phyloP scores from a whole-genome alignment of 1,140 invertebrate genomes.

The Schlechtendalia chinensis region DNA sequence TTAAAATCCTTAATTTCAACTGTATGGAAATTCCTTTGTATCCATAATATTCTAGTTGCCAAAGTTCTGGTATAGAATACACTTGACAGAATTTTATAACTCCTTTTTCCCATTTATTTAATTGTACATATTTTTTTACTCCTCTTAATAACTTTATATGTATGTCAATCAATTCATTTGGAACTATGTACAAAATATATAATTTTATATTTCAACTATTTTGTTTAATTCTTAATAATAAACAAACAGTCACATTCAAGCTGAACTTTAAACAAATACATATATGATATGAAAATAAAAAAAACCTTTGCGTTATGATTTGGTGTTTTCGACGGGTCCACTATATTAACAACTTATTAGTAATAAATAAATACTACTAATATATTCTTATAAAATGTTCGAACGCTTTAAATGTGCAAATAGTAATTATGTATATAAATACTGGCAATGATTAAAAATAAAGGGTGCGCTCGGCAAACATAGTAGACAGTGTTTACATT shows the following conservation, averaged over 20 bases:
- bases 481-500: background rate
- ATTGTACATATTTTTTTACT: conserved; percentile 76
- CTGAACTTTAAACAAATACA: no score
- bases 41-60: conserved; percentile 94
- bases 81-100: conserved; percentile 88
- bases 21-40: conserved; percentile 86
- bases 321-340: no score
- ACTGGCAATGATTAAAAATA: background rate
- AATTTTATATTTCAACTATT: background rate
- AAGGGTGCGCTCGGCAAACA: no score
- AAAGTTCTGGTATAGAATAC: conserved; percentile 84
- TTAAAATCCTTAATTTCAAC: conserved; percentile 85
- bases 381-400: background rate
- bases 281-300: no score
- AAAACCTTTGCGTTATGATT: no score
- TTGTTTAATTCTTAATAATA: no score
- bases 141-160: conserved; percentile 87
- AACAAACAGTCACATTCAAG: no score
- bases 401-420: background rate
- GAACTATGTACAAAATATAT: conserved; percentile 65
- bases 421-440: background rate
- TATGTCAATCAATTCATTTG: conserved; percentile 74
- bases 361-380: background rate
- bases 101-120: conserved; percentile 86
- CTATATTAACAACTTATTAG: background rate